Evolutionary conservation across 2,797 vertebrate species (phyloP).

Genomic region (Sandelia bainsii): DNA sequence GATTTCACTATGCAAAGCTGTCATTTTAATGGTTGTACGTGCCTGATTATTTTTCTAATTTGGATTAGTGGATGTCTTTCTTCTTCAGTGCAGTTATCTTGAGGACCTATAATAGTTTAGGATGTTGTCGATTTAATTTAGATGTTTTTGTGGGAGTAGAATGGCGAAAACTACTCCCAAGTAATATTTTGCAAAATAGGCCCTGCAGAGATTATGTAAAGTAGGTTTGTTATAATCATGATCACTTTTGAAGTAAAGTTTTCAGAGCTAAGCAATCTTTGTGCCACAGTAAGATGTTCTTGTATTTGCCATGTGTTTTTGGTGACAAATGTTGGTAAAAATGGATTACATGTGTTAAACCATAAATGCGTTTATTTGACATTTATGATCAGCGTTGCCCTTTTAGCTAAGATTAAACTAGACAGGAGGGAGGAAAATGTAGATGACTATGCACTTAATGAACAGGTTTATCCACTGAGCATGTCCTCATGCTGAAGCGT

Average conservation of each 20-base stretch:
- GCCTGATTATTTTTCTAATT: slow-evolving; percentile 41
- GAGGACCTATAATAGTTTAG: slow-evolving; percentile 14
- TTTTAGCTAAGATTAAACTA: slow-evolving; percentile 8
- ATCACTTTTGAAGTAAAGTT: background rate
- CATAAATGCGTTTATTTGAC: background rate
- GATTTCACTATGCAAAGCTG: slow-evolving; percentile 42
- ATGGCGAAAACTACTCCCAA: slow-evolving; percentile 32
- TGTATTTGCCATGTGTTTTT: slow-evolving; percentile 1
- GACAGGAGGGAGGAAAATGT: slow-evolving; percentile 21
- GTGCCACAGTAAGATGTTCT: background rate
- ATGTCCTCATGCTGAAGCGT: slow-evolving; percentile 14
- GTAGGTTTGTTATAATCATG: slow-evolving; percentile 14
- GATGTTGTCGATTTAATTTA: slow-evolving; percentile 18
- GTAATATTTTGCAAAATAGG: background rate
- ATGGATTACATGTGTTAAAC: slow-evolving; percentile 2
- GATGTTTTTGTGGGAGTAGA: slow-evolving; percentile 24
- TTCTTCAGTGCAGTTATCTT: slow-evolving; percentile 19
- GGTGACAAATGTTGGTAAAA: background rate
- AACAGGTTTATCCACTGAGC: slow-evolving; percentile 32
- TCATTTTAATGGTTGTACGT: slow-evolving; percentile 49
- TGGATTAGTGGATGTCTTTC: slow-evolving; percentile 5
- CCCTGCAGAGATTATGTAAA: slow-evolving; percentile 1
- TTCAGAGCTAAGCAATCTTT: background rate
- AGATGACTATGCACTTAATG: slow-evolving; percentile 36
- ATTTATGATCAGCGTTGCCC: slow-evolving; percentile 16